Percentiles rank a stretch among this genome's conserved stretches.
Conservation (phyloP, 2,113 vertebrate species). For the Abramis brama region DNA sequence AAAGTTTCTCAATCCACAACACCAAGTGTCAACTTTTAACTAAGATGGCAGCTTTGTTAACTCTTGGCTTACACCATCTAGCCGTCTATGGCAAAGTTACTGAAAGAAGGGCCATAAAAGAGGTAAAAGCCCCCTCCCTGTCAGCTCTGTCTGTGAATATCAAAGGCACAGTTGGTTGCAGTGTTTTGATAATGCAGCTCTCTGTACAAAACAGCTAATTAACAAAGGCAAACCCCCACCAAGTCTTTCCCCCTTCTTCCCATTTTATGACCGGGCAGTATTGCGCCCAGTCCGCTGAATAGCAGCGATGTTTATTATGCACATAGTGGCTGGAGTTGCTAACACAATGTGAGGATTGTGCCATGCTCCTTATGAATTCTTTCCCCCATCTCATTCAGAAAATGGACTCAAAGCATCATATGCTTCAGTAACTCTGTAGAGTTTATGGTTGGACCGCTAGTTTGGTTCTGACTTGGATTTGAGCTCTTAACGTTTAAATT, state of each 20-base stretch:
- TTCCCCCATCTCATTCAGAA: conserved; percentile 54
- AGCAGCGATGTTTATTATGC: conserved; percentile 72
- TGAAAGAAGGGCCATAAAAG: conserved; percentile 64
- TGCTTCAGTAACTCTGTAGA: conserved; percentile 60
- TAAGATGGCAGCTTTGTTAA: conserved; percentile 53
- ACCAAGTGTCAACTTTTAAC: not conserved
- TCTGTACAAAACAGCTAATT: conserved; percentile 88
- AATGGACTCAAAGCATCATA: conserved; percentile 67
- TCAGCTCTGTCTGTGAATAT: conserved; percentile 78
- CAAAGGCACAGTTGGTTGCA: conserved; percentile 91
- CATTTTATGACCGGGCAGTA: conserved; percentile 77
- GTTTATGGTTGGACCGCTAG: not conserved
- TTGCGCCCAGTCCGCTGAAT: conserved; percentile 67
- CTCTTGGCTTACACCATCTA: conserved; percentile 56
- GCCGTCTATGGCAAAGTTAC: conserved; percentile 63
- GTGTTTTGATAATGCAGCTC: conserved; percentile 86
- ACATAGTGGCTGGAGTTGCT: conserved; percentile 59
- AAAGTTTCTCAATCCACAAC: conserved; percentile 24
- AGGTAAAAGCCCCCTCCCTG: conserved; percentile 64
- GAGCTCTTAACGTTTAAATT: not conserved
- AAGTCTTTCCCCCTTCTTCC: conserved; percentile 69
- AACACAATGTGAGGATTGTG: conserved; percentile 72
- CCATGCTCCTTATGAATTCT: conserved; percentile 62
- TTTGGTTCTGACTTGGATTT: conserved; percentile 16
- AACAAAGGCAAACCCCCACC: conserved; percentile 78